phyloP scores from a whole-genome alignment of 2,888 invertebrate species.

The Drosophila cyrtoloma region DNA sequence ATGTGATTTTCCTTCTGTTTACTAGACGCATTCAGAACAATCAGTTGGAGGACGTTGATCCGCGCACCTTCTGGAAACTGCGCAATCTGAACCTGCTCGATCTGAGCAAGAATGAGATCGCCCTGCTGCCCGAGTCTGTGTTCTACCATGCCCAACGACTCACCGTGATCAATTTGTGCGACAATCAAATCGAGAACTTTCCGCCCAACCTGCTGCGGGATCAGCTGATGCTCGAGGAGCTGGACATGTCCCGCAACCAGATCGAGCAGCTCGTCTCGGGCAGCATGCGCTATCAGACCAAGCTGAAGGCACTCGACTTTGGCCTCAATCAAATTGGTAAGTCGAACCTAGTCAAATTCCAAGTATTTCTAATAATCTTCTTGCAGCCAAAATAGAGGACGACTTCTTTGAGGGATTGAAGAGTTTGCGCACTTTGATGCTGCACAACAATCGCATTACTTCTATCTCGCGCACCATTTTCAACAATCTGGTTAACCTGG shows the following conservation, averaged over 20 bases:
- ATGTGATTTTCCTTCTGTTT: slow-evolving; percentile 22
- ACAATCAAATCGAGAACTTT: slow-evolving; percentile 85
- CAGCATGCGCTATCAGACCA: slow-evolving; percentile 86
- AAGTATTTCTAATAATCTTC: neutral
- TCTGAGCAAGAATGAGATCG: slow-evolving; percentile 87
- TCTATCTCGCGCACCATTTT: slow-evolving; percentile 83
- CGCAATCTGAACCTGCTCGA: slow-evolving; percentile 88
- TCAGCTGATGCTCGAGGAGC: slow-evolving; percentile 87
- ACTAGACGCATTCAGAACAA: slow-evolving; percentile 88
- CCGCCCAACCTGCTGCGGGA: slow-evolving; percentile 86
- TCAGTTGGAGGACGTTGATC: slow-evolving; percentile 86
- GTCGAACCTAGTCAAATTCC: neutral
- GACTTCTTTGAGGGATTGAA: slow-evolving; percentile 80
- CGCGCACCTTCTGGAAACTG: slow-evolving; percentile 86
- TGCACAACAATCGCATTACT: slow-evolving; percentile 86
- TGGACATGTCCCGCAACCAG: slow-evolving; percentile 89
- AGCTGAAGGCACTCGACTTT: slow-evolving; percentile 87
- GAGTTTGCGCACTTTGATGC: slow-evolving; percentile 83
- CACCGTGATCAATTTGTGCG: slow-evolving; percentile 83
- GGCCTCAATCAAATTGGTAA: slow-evolving; percentile 87
- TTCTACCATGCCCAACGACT: slow-evolving; percentile 86
- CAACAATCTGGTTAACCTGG: slow-evolving; percentile 74
- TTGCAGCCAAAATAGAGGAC: slow-evolving; percentile 79
- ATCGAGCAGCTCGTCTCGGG: slow-evolving; percentile 86
- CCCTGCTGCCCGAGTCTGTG: slow-evolving; percentile 86